A percentile compares a stretch with the other conserved stretches of the same genome.
These are phyloP conservation scores for Sylvia borin DNA, from an alignment of 2,797 vertebrate genomes.

Conservation along the genomic window DNA sequence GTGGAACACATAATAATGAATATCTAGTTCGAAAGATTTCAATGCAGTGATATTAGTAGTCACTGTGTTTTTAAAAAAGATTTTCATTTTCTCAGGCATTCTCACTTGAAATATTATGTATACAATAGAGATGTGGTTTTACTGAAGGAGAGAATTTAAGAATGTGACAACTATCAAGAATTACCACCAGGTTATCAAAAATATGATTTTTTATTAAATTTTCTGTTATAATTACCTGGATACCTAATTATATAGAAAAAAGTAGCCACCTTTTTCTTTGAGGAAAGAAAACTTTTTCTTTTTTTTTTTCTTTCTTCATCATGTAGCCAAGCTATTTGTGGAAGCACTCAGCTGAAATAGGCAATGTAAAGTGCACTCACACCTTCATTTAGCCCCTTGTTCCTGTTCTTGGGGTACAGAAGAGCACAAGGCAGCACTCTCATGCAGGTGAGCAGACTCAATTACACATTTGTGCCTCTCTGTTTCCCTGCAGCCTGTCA, in stretches of 20 bases:
- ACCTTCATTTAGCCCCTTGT: not conserved
- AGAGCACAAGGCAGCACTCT: not conserved
- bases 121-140: not conserved
- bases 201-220: not conserved
- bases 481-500: not conserved
- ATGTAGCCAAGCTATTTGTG: rapidly evolving
- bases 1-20: not conserved
- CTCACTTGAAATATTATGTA: not conserved
- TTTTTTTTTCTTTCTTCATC: not conserved
- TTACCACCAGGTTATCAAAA: not conserved
- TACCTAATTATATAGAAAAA: not conserved
- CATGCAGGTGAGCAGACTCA: not conserved
- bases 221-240: not conserved
- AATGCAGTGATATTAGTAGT: not conserved
- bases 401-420: not conserved
- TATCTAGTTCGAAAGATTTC: not conserved
- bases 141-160: not conserved
- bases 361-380: not conserved
- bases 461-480: not conserved
- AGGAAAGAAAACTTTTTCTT: not conserved
- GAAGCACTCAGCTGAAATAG: not conserved
- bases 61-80: not conserved
- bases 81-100: not conserved
- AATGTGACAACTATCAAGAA: not conserved
- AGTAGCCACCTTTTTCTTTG: not conserved